Conservation (phyloP, 2,113 vertebrate genomes). For the Centropristis striata region DNA sequence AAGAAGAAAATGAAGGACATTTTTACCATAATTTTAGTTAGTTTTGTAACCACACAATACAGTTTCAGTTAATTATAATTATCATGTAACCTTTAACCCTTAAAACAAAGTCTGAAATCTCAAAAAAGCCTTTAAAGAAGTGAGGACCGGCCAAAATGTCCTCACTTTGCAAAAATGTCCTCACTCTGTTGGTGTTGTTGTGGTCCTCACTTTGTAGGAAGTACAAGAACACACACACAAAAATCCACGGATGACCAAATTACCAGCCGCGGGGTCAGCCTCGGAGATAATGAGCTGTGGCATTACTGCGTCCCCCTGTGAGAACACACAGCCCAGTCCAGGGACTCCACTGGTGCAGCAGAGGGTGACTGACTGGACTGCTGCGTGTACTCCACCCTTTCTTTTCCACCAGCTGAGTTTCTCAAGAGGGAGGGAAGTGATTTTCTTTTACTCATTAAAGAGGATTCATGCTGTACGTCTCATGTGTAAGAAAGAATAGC, state of each 20-base stretch:
- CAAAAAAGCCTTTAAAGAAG: too few relatives aligned
- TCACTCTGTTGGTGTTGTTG: too few relatives aligned
- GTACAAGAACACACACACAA: conserved; percentile 11
- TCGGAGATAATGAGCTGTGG: conserved; percentile 57
- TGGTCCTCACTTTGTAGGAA: too few relatives aligned
- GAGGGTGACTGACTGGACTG: conserved; percentile 14
- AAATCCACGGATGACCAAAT: conserved; percentile 36
- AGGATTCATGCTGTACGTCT: conserved; percentile 38
- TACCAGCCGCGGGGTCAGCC: conserved; percentile 42
- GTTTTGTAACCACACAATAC: too few relatives aligned
- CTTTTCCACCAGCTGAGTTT: conserved; percentile 39
- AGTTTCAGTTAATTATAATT: too few relatives aligned
- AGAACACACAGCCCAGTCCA: conserved; percentile 27
- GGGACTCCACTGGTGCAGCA: conserved; percentile 10
- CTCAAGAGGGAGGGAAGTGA: conserved; percentile 37
- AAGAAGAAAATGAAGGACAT: too few relatives aligned
- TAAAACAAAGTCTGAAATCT: too few relatives aligned
- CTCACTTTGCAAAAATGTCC: too few relatives aligned
- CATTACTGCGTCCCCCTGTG: conserved; percentile 34
- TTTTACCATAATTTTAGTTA: too few relatives aligned
- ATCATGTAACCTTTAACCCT: too few relatives aligned
- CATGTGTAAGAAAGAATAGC: conserved; percentile 29
- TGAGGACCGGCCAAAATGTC: too few relatives aligned
- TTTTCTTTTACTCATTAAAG: conserved; percentile 51
- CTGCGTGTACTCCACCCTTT: conserved; percentile 39